These are phyloP conservation scores for Montipora capricornis DNA, from an alignment of 64 coral and sea anemone genomes.

Conservation along the genomic window DNA sequence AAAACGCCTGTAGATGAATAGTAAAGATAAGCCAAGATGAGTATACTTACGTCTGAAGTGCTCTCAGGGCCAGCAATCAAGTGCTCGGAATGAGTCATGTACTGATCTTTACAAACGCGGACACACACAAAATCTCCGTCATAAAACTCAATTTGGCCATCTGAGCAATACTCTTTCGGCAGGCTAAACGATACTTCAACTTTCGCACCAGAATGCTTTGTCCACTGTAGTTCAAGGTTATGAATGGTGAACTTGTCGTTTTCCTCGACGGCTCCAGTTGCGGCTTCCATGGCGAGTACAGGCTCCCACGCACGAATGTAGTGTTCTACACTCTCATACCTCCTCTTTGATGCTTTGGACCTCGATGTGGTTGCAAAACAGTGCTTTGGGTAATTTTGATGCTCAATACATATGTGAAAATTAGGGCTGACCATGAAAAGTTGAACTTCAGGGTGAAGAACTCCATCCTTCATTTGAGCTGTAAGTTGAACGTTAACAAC, in stretches of 20 bases:
- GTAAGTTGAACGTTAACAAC: conserved; percentile 64
- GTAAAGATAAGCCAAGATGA: too few species aligned
- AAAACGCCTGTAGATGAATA: too few species aligned
- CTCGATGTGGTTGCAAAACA: conserved; percentile 65
- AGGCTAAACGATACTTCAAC: conserved; percentile 23
- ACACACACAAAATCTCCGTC: conserved; percentile 47
- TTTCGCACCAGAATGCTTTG: background rate
- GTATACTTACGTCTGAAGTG: background rate
- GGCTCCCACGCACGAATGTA: conserved; percentile 52
- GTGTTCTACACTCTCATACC: background rate
- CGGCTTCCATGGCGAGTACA: conserved; percentile 79
- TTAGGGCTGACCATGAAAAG: conserved; percentile 50
- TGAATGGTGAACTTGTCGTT: conserved; percentile 71
- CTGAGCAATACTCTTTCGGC: background rate
- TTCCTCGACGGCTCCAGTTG: conserved; percentile 42
- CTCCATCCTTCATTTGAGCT: conserved; percentile 18
- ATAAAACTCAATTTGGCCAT: conserved; percentile 35
- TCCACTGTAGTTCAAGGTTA: conserved; percentile 43
- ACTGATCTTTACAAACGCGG: background rate
- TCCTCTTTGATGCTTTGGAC: conserved; percentile 19
- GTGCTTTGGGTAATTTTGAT: conserved; percentile 40
- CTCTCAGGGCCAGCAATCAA: background rate
- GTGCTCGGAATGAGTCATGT: too few species aligned
- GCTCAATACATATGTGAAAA: conserved; percentile 77
- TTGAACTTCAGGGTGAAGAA: conserved; percentile 75